A percentile compares a stretch with the other conserved stretches of the same genome.
Conservation (phyloP, 2,797 vertebrate species). For the Pangasius djambal region DNA sequence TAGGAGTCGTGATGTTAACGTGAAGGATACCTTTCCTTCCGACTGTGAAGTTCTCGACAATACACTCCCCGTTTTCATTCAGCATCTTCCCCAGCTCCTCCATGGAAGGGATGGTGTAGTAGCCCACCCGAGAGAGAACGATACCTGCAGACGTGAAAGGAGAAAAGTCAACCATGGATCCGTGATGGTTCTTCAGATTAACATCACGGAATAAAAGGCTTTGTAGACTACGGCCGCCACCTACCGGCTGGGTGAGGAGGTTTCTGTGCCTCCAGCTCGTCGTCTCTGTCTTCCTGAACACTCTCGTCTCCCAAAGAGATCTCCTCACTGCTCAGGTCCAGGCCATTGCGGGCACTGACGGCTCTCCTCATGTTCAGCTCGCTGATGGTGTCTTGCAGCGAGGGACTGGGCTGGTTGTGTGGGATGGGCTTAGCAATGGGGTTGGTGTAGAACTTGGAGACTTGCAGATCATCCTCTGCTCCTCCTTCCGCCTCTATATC, state of each 20-base stretch:
- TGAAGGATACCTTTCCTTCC: conserved; percentile 86
- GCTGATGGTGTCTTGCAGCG: conserved; percentile 85
- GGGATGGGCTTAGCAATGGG: conserved; percentile 88
- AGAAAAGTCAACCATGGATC: neutral
- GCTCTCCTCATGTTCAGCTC: conserved; percentile 85
- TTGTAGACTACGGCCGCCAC: neutral
- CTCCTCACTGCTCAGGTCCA: conserved; percentile 90
- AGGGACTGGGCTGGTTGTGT: conserved; percentile 69
- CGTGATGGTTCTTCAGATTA: neutral
- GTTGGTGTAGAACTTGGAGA: conserved; percentile 87
- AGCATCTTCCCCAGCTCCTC: conserved; percentile 87
- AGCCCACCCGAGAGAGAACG: conserved; percentile 84
- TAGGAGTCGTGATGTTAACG: no score
- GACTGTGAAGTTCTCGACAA: conserved; percentile 90
- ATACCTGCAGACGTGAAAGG: conserved; percentile 76
- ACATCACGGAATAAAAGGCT: neutral
- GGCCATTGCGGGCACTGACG: conserved; percentile 71
- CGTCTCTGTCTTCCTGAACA: conserved; percentile 85
- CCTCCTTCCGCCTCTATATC: conserved; percentile 66
- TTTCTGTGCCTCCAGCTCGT: conserved; percentile 70
- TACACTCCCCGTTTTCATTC: conserved; percentile 83
- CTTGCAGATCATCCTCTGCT: conserved; percentile 79
- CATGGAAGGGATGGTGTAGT: conserved; percentile 94
- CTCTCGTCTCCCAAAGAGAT: conserved; percentile 88
- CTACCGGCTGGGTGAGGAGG: conserved; percentile 89